Evolutionary conservation across 2,797 vertebrate genomes (phyloP).

Genomic region (Heterohyrax brucei): DNA sequence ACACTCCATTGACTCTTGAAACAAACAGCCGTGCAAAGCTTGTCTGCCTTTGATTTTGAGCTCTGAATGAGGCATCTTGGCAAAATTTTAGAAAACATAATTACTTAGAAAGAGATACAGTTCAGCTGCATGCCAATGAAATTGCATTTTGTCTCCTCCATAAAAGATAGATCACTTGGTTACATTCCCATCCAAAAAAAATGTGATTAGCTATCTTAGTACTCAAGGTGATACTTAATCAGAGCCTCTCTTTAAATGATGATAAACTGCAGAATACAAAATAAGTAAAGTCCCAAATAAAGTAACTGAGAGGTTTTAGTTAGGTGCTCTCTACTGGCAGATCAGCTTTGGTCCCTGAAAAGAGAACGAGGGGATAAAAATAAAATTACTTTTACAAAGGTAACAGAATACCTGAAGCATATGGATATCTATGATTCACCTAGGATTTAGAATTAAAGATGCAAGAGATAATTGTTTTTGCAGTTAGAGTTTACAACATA

Average conservation of each 20-base stretch:
- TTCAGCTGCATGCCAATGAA: constrained; percentile 17
- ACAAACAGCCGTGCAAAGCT: neutral
- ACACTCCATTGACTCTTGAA: constrained; percentile 14
- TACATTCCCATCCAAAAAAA: neutral
- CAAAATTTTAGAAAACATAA: neutral
- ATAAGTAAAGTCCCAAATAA: neutral
- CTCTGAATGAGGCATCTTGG: neutral
- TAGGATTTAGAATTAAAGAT: neutral
- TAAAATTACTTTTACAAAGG: neutral
- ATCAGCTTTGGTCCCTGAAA: neutral
- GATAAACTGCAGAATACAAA: neutral
- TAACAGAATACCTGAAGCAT: neutral
- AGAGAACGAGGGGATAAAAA: neutral
- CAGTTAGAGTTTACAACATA: neutral
- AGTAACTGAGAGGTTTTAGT: neutral
- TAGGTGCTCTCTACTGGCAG: neutral
- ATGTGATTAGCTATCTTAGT: neutral
- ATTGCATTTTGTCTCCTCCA: constrained; percentile 17
- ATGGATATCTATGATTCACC: neutral
- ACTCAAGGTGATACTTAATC: neutral
- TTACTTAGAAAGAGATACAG: neutral
- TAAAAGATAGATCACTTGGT: neutral
- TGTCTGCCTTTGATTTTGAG: neutral
- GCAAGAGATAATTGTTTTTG: neutral
- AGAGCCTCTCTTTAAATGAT: neutral